These are phyloP conservation scores for Calephelis nemesis DNA, from an alignment of 1,140 invertebrate species.

Conservation along the genomic window DNA sequence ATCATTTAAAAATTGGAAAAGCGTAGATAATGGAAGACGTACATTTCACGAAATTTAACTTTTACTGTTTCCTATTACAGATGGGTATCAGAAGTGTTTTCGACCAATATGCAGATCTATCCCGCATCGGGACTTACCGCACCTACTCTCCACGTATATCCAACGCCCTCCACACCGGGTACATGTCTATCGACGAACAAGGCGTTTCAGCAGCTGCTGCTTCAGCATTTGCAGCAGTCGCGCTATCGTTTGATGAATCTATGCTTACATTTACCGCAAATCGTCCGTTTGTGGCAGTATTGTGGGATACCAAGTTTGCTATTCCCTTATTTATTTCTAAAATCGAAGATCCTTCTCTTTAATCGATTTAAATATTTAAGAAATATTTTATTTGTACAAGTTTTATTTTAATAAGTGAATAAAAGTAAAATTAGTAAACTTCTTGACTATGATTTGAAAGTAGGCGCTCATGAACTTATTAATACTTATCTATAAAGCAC, in stretches of 20 bases:
- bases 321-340: conserved; percentile 71
- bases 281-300: conserved; percentile 82
- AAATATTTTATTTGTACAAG: too few species aligned
- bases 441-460: too few species aligned
- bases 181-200: conserved; percentile 85
- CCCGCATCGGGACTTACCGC: conserved; percentile 51
- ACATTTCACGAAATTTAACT: too few species aligned
- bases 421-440: too few species aligned
- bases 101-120: conserved; percentile 78
- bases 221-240: conserved; percentile 80
- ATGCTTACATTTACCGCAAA: conserved; percentile 79
- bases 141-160: conserved; percentile 74
- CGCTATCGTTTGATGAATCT: conserved; percentile 79
- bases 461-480: too few species aligned
- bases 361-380: too few species aligned
- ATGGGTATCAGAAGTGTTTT: conserved; percentile 84
- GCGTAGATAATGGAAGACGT: too few species aligned
- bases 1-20: too few species aligned
- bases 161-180: conserved; percentile 84
- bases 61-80: conserved; percentile 59
- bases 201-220: conserved; percentile 85
- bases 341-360: conserved; percentile 56
- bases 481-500: too few species aligned
- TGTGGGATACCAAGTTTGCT: conserved; percentile 59
- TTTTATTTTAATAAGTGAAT: too few species aligned